These are phyloP conservation scores for Pelosia muscerda DNA, from an alignment of 2,888 invertebrate genomes.

Conservation along the genomic window DNA sequence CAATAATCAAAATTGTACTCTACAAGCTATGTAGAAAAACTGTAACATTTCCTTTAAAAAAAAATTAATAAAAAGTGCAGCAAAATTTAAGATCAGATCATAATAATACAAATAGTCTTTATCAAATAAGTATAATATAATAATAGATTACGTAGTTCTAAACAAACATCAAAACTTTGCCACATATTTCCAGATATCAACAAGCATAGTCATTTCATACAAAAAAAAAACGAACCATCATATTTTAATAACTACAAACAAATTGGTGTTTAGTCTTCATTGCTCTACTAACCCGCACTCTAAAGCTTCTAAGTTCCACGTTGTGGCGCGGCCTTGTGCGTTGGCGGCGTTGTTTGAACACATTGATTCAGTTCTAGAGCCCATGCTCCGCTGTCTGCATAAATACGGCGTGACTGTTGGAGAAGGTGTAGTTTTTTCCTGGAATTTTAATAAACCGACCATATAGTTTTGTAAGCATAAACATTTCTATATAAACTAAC, in stretches of 20 bases:
- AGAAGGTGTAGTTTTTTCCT: conserved; percentile 88
- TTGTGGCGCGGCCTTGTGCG: conserved; percentile 54
- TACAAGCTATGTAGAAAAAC: conserved; percentile 26
- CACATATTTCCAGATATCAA: conserved; percentile 1
- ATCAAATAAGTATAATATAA: background rate
- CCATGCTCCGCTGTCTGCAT: conserved; percentile 92
- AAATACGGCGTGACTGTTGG: conserved; percentile 93
- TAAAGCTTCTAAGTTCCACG: conserved; percentile 78
- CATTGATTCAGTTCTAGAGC: conserved; percentile 82
- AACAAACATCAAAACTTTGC: conserved; percentile 8
- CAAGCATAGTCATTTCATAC: conserved; percentile 25
- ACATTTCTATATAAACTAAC: background rate
- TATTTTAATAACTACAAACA: conserved; percentile 23
- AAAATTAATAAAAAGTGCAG: conserved; percentile 7
- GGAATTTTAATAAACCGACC: conserved; percentile 49
- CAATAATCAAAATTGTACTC: conserved; percentile 28
- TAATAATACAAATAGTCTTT: background rate
- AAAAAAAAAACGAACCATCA: conserved; percentile 23
- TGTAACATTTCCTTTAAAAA: conserved; percentile 17
- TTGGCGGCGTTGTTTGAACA: conserved; percentile 67
- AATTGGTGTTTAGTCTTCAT: conserved; percentile 30
- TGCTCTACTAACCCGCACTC: conserved; percentile 79
- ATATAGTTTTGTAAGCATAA: conserved; percentile 1
- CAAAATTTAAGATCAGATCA: background rate
- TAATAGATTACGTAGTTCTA: background rate